These are phyloP conservation scores for Eretmochelys imbricata DNA, from an alignment of 2,113 vertebrate species.

Conservation along the genomic window DNA sequence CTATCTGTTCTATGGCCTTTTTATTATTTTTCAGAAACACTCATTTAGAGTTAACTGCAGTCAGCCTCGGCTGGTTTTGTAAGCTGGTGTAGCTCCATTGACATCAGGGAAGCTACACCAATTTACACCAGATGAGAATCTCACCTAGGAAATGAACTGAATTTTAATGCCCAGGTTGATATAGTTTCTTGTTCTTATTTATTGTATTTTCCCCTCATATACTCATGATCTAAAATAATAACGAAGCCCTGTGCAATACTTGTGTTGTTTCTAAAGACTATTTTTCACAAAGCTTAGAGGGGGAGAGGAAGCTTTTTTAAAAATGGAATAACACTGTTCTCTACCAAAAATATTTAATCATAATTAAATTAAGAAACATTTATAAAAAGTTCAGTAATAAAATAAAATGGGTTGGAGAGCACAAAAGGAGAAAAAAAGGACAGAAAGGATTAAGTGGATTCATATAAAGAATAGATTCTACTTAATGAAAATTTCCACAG, in stretches of 20 bases:
- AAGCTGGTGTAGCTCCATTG: neutral
- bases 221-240: conserved; percentile 53
- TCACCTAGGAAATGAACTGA: neutral
- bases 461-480: conserved; percentile 88
- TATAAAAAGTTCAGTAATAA: conserved; percentile 86
- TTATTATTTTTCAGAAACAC: neutral
- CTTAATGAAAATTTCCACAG: conserved; percentile 90
- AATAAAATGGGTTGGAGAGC: conserved; percentile 83
- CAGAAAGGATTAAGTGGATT: conserved; percentile 88
- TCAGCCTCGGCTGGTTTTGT: neutral
- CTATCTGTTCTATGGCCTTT: neutral
- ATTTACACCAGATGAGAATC: neutral
- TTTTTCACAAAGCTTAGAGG: conserved; percentile 64
- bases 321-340: conserved; percentile 71
- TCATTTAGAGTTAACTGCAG: neutral
- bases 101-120: neutral
- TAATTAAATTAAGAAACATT: conserved; percentile 87
- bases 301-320: conserved; percentile 23
- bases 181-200: conserved; percentile 37
- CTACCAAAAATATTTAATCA: conserved; percentile 83
- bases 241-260: conserved; percentile 70
- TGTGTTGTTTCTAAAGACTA: conserved; percentile 58
- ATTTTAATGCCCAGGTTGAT: neutral
- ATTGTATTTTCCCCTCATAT: conserved; percentile 18
- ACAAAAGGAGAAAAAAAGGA: conserved; percentile 70